Conservation (phyloP, 2,888 invertebrate species). For the Teleogryllus oceanicus region DNA sequence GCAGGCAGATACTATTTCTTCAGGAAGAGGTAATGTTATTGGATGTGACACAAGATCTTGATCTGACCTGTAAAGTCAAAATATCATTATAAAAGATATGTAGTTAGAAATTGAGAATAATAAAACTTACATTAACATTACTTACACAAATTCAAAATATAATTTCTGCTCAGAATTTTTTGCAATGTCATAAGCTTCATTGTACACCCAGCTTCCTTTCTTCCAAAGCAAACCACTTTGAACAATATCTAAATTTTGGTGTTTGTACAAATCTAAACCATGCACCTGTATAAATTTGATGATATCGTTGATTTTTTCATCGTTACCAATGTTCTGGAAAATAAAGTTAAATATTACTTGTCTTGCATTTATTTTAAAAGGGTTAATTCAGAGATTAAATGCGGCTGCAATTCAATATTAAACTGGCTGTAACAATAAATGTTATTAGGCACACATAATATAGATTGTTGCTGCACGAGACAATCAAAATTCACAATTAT, state of each 20-base stretch:
- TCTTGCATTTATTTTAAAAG: no score
- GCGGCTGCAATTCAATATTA: no score
- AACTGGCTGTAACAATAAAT: no score
- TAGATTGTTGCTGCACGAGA: no score
- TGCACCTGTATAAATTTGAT: constrained; percentile 60
- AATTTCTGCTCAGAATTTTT: constrained; percentile 51
- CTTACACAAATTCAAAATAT: constrained; percentile 62
- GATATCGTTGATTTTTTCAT: constrained; percentile 52
- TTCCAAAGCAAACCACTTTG: constrained; percentile 67
- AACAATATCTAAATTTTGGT: constrained; percentile 61
- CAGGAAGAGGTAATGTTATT: constrained; percentile 56
- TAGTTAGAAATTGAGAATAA: constrained; percentile 25
- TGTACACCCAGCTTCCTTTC: constrained; percentile 56
- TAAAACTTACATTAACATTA: constrained; percentile 34
- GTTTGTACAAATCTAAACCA: constrained; percentile 60
- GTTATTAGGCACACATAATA: no score
- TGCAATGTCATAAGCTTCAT: constrained; percentile 56
- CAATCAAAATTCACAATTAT: no score
- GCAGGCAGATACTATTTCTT: constrained; percentile 56
- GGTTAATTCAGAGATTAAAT: no score
- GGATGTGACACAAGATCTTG: constrained; percentile 50
- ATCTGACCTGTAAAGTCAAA: constrained; percentile 48
- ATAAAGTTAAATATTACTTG: no score
- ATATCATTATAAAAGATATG: not conserved
- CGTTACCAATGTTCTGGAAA: no score